These are phyloP conservation scores for Emmelina monodactyla DNA, from an alignment of 2,888 invertebrate genomes.

Conservation along the genomic window DNA sequence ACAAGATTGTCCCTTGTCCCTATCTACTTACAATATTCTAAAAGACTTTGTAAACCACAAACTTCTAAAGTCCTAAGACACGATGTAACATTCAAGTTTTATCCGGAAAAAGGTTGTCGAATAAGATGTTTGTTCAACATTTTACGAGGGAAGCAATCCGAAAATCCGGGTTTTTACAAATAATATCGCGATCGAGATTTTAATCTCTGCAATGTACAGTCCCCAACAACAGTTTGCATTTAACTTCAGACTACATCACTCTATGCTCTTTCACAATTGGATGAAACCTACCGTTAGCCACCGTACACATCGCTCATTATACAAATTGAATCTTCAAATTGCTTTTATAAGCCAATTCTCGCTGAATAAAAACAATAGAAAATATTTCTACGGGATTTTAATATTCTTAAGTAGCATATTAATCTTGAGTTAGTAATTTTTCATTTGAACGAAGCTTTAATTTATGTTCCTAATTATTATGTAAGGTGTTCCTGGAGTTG, in stretches of 20 bases:
- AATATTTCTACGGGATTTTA: slow-evolving; percentile 38
- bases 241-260: too few relatives aligned
- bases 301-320: slow-evolving; percentile 62
- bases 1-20: too few relatives aligned
- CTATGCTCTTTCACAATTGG: slow-evolving; percentile 24
- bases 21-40: too few relatives aligned
- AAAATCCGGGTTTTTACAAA: slow-evolving; percentile 18
- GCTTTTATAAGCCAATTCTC: slow-evolving; percentile 57
- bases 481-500: too few relatives aligned
- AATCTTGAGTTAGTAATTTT: slow-evolving; percentile 32
- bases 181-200: slow-evolving; percentile 19
- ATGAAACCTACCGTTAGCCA: too few relatives aligned
- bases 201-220: background rate
- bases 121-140: background rate
- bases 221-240: too few relatives aligned
- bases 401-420: slow-evolving; percentile 30
- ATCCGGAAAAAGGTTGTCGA: background rate
- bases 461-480: background rate
- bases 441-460: slow-evolving; percentile 19
- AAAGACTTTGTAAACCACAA: too few relatives aligned
- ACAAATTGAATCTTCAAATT: slow-evolving; percentile 61
- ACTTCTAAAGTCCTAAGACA: too few relatives aligned
- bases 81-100: too few relatives aligned
- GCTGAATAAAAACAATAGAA: slow-evolving; percentile 51
- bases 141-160: background rate